phyloP scores from a whole-genome alignment of 2,888 invertebrate species.

The Arrhopalites spinosus region DNA sequence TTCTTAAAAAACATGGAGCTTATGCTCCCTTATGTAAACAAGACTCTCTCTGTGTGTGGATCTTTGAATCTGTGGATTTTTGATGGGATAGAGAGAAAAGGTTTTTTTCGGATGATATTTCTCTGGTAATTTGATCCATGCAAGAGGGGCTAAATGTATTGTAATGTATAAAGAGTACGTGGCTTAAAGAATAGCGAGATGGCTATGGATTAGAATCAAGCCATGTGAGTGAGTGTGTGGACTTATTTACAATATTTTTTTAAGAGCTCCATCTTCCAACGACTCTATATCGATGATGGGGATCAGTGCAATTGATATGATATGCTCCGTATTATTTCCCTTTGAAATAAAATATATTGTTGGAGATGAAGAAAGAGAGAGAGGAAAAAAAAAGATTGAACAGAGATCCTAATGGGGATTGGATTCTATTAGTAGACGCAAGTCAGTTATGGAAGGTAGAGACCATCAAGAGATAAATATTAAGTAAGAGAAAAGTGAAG shows the following conservation, averaged over 20 bases:
- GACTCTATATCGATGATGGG: slow-evolving; percentile 36
- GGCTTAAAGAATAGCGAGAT: slow-evolving; percentile 9
- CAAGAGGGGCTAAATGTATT: slow-evolving; percentile 25
- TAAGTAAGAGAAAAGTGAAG: neutral
- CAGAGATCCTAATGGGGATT: slow-evolving; percentile 27
- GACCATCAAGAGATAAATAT: neutral
- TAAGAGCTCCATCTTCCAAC: too few relatives aligned
- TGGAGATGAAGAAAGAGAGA: too few relatives aligned
- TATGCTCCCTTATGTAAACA: too few relatives aligned
- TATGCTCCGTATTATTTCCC: slow-evolving; percentile 6
- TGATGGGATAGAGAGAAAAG: neutral
- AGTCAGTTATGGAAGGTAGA: slow-evolving; percentile 33
- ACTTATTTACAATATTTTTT: neutral
- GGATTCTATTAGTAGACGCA: slow-evolving; percentile 13
- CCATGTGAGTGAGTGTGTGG: neutral
- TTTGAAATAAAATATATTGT: too few relatives aligned
- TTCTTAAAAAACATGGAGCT: neutral
- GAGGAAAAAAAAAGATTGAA: neutral
- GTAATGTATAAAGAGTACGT: neutral
- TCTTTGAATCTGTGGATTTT: neutral
- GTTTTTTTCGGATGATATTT: neutral
- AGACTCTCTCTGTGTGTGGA: too few relatives aligned
- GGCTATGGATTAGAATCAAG: neutral
- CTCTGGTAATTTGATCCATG: slow-evolving; percentile 25
- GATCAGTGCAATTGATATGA: slow-evolving; percentile 44